Percentiles rank a stretch among this genome's conserved stretches.
Evolutionary conservation across 2,888 invertebrate species (phyloP).

Genomic region (Panopea generosa): DNA sequence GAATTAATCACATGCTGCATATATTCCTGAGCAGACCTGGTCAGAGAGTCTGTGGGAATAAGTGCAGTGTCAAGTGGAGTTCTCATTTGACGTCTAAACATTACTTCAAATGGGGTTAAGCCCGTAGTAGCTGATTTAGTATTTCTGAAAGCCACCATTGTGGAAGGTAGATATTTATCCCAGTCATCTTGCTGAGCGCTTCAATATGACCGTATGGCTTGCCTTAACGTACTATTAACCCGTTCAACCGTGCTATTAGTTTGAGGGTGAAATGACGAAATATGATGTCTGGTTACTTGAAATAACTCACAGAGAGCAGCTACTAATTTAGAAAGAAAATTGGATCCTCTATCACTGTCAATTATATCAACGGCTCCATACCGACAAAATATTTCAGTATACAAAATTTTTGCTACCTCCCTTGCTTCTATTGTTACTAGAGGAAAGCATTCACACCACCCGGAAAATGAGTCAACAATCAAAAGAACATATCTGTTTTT

Average conservation of each 20-base stretch:
- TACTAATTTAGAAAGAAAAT: conserved; percentile 56
- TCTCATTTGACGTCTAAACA: conserved; percentile 39
- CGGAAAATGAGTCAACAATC: conserved; percentile 19
- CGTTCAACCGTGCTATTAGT: conserved; percentile 48
- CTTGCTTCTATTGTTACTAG: conserved; percentile 41
- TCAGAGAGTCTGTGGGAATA: conserved; percentile 20
- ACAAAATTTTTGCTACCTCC: conserved; percentile 53
- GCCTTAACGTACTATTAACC: conserved; percentile 45
- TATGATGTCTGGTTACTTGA: conserved; percentile 50
- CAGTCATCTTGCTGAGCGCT: conserved; percentile 49
- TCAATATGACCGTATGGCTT: conserved; percentile 50
- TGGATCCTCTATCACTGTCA: conserved; percentile 54
- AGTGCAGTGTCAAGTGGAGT: conserved; percentile 28
- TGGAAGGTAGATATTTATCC: conserved; percentile 38
- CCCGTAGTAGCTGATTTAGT: conserved; percentile 36
- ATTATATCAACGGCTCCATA: conserved; percentile 55
- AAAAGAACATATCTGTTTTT: conserved; percentile 22
- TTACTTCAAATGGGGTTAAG: conserved; percentile 25
- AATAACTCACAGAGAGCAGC: conserved; percentile 62
- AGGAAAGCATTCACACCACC: conserved; percentile 48
- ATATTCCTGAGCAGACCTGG: conserved; percentile 17
- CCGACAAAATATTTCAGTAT: conserved; percentile 54
- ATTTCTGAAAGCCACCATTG: conserved; percentile 56
- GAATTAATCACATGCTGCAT: conserved; percentile 8
- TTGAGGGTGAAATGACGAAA: conserved; percentile 60